phyloP scores from a whole-genome alignment of 2,113 vertebrate species.

The Serranochromis macrocephalus region DNA sequence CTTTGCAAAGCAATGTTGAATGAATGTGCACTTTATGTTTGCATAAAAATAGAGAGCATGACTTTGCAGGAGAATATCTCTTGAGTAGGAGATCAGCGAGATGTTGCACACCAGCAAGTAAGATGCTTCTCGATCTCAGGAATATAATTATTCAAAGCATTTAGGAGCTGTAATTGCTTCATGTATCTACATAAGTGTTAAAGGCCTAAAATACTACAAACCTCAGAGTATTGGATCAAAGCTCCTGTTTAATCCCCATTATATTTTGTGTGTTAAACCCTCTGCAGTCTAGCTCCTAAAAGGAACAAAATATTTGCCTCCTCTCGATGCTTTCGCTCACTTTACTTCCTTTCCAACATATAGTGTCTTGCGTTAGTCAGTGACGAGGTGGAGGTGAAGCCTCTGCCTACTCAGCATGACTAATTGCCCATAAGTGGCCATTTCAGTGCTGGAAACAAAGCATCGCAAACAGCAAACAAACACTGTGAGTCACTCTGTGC shows the following conservation, averaged over 20 bases:
- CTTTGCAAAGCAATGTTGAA: not conserved
- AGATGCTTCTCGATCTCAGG: not conserved
- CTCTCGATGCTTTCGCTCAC: not conserved
- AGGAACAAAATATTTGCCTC: not conserved
- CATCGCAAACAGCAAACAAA: slow-evolving; percentile 52
- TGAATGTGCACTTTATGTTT: not conserved
- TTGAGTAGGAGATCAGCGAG: not conserved
- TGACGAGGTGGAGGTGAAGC: slow-evolving; percentile 40
- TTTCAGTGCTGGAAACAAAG: slow-evolving; percentile 45
- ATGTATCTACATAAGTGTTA: not conserved
- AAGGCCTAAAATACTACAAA: not conserved
- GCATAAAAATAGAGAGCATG: not conserved
- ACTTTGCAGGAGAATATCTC: not conserved
- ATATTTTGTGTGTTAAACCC: not conserved
- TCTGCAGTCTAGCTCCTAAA: not conserved
- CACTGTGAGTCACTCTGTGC: slow-evolving; percentile 41
- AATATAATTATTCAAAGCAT: not conserved
- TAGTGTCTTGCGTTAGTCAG: slow-evolving; percentile 24
- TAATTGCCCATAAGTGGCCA: slow-evolving; percentile 57
- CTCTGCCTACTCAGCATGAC: slow-evolving; percentile 57
- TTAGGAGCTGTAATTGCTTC: not conserved
- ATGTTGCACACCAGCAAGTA: not conserved
- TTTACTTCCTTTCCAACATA: slow-evolving; percentile 12
- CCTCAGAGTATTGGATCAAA: slow-evolving; percentile 12
- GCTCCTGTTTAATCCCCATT: not conserved